phyloP scores from a whole-genome alignment of 2,797 vertebrate genomes.

The Rhyacichthys aspro region DNA sequence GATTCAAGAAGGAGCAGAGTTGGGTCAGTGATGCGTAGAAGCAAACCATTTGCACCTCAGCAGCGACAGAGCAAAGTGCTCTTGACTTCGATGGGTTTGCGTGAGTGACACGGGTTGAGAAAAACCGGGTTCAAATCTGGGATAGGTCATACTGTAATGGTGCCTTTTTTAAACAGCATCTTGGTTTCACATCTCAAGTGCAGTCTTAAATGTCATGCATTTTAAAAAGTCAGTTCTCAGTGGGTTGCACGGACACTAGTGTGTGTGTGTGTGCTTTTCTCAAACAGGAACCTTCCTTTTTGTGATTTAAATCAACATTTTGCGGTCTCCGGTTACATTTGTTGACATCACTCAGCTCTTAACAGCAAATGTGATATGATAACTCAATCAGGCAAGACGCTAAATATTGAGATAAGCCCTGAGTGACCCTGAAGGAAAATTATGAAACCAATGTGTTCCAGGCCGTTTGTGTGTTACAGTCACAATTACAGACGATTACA shows the following conservation, averaged over 20 bases:
- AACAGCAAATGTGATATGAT: constrained; percentile 94
- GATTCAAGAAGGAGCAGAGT: constrained; percentile 63
- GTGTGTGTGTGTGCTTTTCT: constrained; percentile 59
- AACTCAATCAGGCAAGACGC: constrained; percentile 96
- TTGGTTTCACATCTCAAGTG: constrained; percentile 61
- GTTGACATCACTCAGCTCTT: constrained; percentile 81
- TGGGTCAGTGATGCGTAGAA: constrained; percentile 66
- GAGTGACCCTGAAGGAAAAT: constrained; percentile 74
- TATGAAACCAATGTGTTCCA: constrained; percentile 93
- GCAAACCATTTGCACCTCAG: constrained; percentile 75
- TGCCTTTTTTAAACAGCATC: constrained; percentile 50
- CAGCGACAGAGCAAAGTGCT: constrained; percentile 65
- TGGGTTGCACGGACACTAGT: constrained; percentile 60
- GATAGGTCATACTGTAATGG: constrained; percentile 61
- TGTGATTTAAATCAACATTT: constrained; percentile 89
- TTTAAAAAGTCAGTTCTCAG: constrained; percentile 60
- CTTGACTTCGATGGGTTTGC: constrained; percentile 41
- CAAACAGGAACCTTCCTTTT: constrained; percentile 78
- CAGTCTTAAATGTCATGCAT: constrained; percentile 70
- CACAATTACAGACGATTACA: constrained; percentile 96
- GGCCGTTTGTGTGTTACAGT: constrained; percentile 93
- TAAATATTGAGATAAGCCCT: constrained; percentile 82
- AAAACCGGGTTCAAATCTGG: constrained; percentile 57
- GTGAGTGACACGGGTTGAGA: constrained; percentile 41
- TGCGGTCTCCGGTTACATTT: constrained; percentile 91